Base-by-base conservation (phyloP, 2,888 invertebrate genomes). In the Hypomecis atomaria region DNA sequence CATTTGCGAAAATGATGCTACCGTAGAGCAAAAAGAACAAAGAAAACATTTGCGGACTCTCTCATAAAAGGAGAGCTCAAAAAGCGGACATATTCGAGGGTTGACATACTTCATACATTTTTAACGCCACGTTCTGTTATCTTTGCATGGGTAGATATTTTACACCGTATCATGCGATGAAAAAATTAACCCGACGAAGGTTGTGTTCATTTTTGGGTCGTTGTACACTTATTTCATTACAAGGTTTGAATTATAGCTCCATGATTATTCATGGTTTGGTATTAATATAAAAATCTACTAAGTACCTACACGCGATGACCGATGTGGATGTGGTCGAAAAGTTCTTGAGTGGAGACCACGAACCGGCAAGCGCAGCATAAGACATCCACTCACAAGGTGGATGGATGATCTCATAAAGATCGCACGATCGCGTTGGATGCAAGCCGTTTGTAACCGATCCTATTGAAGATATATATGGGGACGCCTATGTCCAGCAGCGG, bases 101-200 rank as follows among this genome's bases (percentile, higher is more conserved):
- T 59, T 59, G 59, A 62, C 56, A 65, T 52, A 45, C 23, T 55
- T 11, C 52, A 59, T 63, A 63, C 65, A 69, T 67, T 65, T 67
- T 63, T 61, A 67, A 69, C 66, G 57, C 11, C 63, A 8, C 56
- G 47, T 49, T 61, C 40, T 59, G 58, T 60, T 67, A 69, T 67
- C 64, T 67, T 50, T 49, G 47, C 43, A 43, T 50, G 47, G 4
- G 48, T 9, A 33, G 8, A 61, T 61, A 45, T 62, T 59, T 50
- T 62, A 43, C 10, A 47, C 33, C 23, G 38, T 62, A 47, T 48
- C 53, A 47, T 13, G 34, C 9, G 37, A 37, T 44, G 11, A 45
- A 40, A 53, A 59, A 59, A 10, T 13, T 54, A 9, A 13, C 11
- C 1, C 34, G 34, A 3, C 11, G 8, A 8, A 8, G 36, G 45